Evolutionary conservation across 2,113 vertebrate species (phyloP), one percentile per base, ranked within the genome.

Genomic region (Crotalus horridus): DNA sequence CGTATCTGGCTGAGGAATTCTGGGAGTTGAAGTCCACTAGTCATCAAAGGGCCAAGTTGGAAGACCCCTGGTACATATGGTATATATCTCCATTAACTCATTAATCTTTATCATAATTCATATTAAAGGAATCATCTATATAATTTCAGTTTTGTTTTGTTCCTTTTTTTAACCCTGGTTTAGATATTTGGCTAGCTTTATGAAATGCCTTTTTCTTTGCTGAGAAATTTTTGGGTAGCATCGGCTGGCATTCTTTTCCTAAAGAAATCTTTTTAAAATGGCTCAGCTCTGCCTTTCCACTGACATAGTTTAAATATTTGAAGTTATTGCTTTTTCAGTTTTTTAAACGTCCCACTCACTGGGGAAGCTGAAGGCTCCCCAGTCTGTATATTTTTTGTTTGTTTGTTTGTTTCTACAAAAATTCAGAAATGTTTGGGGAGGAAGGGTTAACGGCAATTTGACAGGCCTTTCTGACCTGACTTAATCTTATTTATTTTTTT

Each of bases 321-420:
- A 15, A 24, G 24, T 88, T 39, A 61, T 56, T 26, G 87, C 53
- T 48, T 58, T 58, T 46, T 13, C 33, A 48, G 61, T 85, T 85
- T 85, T 92, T 92, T 74, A 87, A 89, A 58, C 81, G 11, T 3
- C 29, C 81, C 58, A 48, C 56, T 74, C 56, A 56, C 88, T 0
- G 29, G 89, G 33, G 24, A 92, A 58, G 0, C 43, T 93, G 33
- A 43, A 93, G 0, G 1, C 0, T 2, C 23, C 23, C 1, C 54
- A 90, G 94, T 39, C 0, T 0, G 23, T 39, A 39, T 39, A 20
- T 81, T 12, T 24, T 64, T 64, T 64, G 61, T 13, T 54, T 13
- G 61, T 13, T 54, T 13, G 54, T 55, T 2, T 0, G 3, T 13
- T 86, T 64, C 17, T 26, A 74, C 23, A 33, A 51, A 53, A 91